Evolutionary conservation across 35 echinoderm and acorn worm genomes (phyloP).

Genomic region (Strongylocentrotus purpuratus): DNA sequence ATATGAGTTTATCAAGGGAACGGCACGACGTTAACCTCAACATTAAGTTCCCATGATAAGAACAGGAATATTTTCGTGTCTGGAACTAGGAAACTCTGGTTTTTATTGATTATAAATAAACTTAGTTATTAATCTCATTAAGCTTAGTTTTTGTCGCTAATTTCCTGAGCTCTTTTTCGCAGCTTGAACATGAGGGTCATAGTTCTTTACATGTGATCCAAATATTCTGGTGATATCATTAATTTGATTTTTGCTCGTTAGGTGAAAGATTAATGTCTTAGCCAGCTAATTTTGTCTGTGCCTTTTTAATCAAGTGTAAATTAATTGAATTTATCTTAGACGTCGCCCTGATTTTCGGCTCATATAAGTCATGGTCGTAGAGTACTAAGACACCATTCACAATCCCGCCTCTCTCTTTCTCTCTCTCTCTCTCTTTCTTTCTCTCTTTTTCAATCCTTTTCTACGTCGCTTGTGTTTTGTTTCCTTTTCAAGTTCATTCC

Average conservation of each 20-base stretch:
- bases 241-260: not conserved
- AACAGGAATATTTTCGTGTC: no score
- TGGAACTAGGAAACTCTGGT: no score
- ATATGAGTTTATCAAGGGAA: no score
- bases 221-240: not conserved
- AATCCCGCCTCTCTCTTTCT: not conserved
- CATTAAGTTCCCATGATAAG: no score
- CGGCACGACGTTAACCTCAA: no score
- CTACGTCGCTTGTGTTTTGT: not conserved
- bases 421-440: not conserved
- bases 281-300: not conserved
- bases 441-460: not conserved
- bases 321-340: slow-evolving; percentile 7
- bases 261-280: slow-evolving; percentile 3
- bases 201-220: not conserved
- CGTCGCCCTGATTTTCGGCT: not conserved
- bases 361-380: not conserved
- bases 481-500: not conserved
- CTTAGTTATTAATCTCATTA: not conserved
- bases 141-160: not conserved
- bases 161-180: not conserved
- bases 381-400: not conserved
- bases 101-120: no score
- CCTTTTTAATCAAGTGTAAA: slow-evolving; percentile 7
- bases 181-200: not conserved